Evolutionary conservation across 1,140 invertebrate genomes (phyloP).

Genomic region (Paralvinella palmiformis): DNA sequence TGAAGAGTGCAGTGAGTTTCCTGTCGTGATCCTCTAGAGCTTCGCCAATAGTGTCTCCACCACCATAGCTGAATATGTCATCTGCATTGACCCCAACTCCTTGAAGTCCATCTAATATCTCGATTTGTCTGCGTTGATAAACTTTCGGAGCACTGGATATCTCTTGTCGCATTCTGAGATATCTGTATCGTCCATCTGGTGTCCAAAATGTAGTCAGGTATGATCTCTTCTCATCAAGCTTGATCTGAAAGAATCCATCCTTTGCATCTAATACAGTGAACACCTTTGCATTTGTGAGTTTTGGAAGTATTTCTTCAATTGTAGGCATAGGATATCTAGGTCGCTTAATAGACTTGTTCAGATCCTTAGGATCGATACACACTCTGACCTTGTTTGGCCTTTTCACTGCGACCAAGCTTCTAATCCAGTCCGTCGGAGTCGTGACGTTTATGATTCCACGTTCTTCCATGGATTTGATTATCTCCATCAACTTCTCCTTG

Average conservation of each 20-base stretch:
- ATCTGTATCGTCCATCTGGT: constrained; percentile 24
- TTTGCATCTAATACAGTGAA: constrained; percentile 26
- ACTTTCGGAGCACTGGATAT: too few species aligned
- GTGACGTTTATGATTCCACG: not conserved
- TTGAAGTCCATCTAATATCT: too few species aligned
- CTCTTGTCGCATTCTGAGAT: constrained; percentile 21
- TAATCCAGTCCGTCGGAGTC: not conserved
- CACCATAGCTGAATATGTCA: too few species aligned
- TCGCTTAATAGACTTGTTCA: constrained; percentile 24
- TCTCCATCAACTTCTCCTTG: not conserved
- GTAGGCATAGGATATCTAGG: constrained; percentile 23
- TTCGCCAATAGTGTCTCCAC: too few species aligned
- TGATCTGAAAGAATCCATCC: constrained; percentile 27
- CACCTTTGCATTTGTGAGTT: constrained; percentile 23
- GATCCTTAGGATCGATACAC: constrained; percentile 27
- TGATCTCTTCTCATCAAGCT: constrained; percentile 26
- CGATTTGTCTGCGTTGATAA: too few species aligned
- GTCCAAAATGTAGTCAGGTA: constrained; percentile 24
- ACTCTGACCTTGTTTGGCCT: constrained; percentile 20
- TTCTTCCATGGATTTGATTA: not conserved
- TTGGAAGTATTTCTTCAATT: constrained; percentile 28
- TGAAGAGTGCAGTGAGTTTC: too few species aligned
- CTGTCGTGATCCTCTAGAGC: too few species aligned
- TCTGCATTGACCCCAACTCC: too few species aligned
- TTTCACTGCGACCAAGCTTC: constrained; percentile 21